phyloP scores from a whole-genome alignment of 35 echinoderm and acorn worm genomes.

The Lytechinus variegatus region DNA sequence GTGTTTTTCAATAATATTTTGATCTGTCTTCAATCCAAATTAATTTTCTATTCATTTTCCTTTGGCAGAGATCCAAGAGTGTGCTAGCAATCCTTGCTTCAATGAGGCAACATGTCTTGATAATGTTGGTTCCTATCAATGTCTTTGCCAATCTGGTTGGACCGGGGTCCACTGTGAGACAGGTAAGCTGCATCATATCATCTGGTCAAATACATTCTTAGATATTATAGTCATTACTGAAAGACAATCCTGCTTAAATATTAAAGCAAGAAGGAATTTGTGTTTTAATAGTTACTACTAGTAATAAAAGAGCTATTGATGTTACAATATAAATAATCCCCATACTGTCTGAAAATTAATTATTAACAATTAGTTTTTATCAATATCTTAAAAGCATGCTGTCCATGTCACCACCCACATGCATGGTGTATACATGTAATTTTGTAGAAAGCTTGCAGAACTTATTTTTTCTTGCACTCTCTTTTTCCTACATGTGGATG shows the following conservation, averaged over 20 bases:
- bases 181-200: conserved; percentile 45
- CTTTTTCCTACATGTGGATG: background rate
- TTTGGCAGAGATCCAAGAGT: conserved; percentile 66
- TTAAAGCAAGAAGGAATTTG: conserved; percentile 15
- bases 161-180: conserved; percentile 65
- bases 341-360: background rate
- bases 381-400: background rate
- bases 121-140: conserved; percentile 56
- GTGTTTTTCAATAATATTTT: background rate
- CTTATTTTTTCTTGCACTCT: background rate
- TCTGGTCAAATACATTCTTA: conserved; percentile 19
- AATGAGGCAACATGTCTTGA: conserved; percentile 65
- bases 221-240: background rate
- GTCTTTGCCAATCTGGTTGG: conserved; percentile 66
- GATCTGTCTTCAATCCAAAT: background rate
- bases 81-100: conserved; percentile 71
- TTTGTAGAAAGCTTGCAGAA: background rate
- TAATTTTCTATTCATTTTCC: background rate
- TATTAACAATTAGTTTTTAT: background rate
- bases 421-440: background rate
- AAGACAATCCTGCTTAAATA: background rate
- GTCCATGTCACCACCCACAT: background rate
- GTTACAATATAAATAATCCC: background rate
- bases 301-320: background rate
- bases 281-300: background rate